Percentiles rank a stretch among this genome's conserved stretches.
Evolutionary conservation across 2,888 invertebrate genomes (phyloP).

Genomic region (Harpagoxenus sublaevis): DNA sequence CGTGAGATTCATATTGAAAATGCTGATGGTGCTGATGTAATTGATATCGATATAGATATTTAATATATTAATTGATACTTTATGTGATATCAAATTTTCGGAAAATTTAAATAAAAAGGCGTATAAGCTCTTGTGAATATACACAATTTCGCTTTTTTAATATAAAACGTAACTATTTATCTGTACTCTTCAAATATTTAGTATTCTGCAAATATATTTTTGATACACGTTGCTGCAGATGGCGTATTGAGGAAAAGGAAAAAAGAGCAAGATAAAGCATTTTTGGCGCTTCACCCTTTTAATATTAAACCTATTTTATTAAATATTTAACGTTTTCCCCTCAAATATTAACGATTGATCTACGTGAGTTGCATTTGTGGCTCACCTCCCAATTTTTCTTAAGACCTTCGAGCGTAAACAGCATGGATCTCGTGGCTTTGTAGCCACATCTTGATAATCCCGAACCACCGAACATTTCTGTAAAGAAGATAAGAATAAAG

Average conservation of each 20-base stretch:
- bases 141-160: not conserved
- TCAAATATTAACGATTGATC: not conserved
- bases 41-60: not conserved
- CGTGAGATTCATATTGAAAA: not conserved
- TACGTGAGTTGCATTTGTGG: not conserved
- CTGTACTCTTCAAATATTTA: not conserved
- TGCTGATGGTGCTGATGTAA: not conserved
- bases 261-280: not conserved
- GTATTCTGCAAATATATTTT: not conserved
- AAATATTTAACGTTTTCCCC: not conserved
- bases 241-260: not conserved
- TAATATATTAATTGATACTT: not conserved
- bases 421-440: not conserved
- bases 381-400: conserved; percentile 13
- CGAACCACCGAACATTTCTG: conserved; percentile 9
- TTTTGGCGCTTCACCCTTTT: not conserved
- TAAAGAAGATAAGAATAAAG: not conserved
- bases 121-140: not conserved
- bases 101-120: not conserved
- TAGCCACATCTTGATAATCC: not conserved
- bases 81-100: not conserved
- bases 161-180: not conserved
- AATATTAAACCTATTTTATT: not conserved
- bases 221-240: not conserved
- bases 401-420: not conserved